Conservation (phyloP, 2,888 invertebrate species). For the Aspidiotus destructor region DNA sequence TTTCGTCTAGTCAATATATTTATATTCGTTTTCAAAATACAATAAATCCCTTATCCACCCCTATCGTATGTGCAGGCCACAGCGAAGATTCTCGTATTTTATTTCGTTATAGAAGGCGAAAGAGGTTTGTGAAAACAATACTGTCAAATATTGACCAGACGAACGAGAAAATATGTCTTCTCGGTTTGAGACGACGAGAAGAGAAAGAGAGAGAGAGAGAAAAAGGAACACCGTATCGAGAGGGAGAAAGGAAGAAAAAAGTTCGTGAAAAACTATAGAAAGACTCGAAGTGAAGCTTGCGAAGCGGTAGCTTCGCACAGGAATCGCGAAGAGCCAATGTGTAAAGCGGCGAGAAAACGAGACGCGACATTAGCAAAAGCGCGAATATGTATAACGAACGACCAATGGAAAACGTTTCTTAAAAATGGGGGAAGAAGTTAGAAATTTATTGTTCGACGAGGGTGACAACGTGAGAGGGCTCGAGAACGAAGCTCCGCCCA, state of each 20-base stretch:
- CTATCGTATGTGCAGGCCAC: no score
- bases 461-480: conserved; percentile 25
- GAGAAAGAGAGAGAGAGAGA: conserved; percentile 4
- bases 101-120: neutral
- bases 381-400: conserved; percentile 13
- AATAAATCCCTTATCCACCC: no score
- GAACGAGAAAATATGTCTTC: neutral
- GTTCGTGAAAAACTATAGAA: conserved; percentile 4
- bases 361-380: conserved; percentile 18
- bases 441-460: conserved; percentile 21
- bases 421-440: conserved; percentile 22
- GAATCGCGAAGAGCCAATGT: no score
- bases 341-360: conserved; percentile 1
- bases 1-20: no score
- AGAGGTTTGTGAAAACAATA: neutral
- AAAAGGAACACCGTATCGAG: neutral
- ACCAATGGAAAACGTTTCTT: conserved; percentile 27
- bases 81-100: no score
- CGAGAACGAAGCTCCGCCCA: conserved; percentile 25
- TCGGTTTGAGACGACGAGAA: conserved; percentile 1
- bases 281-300: neutral
- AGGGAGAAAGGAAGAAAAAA: neutral
- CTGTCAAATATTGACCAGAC: conserved; percentile 4
- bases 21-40: no score
- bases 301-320: no score